Evolutionary conservation across 2,888 invertebrate species (phyloP).

Genomic region (Agriopis marginaria): DNA sequence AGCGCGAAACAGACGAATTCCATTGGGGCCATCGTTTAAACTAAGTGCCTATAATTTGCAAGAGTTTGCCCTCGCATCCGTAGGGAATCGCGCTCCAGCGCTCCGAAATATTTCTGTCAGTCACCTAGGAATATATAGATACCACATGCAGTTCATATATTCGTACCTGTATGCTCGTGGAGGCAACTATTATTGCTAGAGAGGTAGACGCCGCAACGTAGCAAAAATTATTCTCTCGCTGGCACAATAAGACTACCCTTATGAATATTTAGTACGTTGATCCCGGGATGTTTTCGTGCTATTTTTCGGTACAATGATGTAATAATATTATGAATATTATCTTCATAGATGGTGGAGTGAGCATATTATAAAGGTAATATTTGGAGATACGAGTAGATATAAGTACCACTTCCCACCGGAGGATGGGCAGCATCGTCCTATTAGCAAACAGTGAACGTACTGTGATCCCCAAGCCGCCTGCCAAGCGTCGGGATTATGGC

Average conservation of each 20-base stretch:
- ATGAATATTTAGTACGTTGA: slow-evolving; percentile 43
- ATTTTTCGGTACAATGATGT: slow-evolving; percentile 30
- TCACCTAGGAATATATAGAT: slow-evolving; percentile 24
- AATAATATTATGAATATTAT: slow-evolving; percentile 24
- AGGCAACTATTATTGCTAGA: slow-evolving; percentile 31
- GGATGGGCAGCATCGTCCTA: too few species aligned
- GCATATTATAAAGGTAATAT: background rate
- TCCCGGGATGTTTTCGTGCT: slow-evolving; percentile 30
- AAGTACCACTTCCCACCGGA: too few species aligned
- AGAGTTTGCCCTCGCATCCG: slow-evolving; percentile 74
- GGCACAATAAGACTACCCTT: slow-evolving; percentile 38
- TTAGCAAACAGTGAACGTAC: too few species aligned
- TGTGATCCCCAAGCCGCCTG: too few species aligned
- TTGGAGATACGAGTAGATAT: background rate
- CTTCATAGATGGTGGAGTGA: background rate
- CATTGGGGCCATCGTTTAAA: slow-evolving; percentile 78
- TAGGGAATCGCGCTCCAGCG: slow-evolving; percentile 70
- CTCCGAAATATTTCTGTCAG: slow-evolving; percentile 73
- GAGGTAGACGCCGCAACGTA: slow-evolving; percentile 31
- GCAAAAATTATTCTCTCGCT: slow-evolving; percentile 42
- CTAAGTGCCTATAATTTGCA: slow-evolving; percentile 83
- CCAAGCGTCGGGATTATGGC: too few species aligned
- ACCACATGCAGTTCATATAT: slow-evolving; percentile 25
- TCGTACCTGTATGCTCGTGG: slow-evolving; percentile 26
- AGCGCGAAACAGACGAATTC: slow-evolving; percentile 68